phyloP scores from a whole-genome alignment of 2,888 invertebrate species.

The Axea sp. region DNA sequence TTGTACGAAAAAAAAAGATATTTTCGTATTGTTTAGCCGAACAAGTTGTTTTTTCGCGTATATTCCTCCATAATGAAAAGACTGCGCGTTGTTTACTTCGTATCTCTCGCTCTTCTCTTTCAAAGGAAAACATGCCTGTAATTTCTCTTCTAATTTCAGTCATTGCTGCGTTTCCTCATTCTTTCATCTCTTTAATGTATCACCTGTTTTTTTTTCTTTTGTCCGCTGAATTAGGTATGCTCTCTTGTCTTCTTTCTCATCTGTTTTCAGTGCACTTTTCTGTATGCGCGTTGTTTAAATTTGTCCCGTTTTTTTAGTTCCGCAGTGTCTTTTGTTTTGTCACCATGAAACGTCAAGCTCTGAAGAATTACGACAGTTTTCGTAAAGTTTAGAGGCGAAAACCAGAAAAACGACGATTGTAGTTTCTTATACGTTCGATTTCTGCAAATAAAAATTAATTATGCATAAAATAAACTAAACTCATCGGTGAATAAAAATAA shows the following conservation, averaged over 20 bases:
- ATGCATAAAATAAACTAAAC: no score
- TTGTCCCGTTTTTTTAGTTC: constrained; percentile 20
- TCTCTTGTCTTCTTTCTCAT: constrained; percentile 30
- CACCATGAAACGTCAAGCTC: constrained; percentile 14
- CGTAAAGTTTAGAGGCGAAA: not conserved
- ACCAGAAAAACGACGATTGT: not conserved
- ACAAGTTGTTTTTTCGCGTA: constrained; percentile 6
- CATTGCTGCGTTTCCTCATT: constrained; percentile 4
- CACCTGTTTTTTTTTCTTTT: constrained; percentile 30
- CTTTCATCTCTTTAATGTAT: constrained; percentile 36
- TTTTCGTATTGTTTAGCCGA: constrained; percentile 6
- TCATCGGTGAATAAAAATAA: no score
- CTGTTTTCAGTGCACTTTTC: constrained; percentile 41
- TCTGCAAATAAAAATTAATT: no score
- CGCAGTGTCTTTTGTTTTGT: constrained; percentile 28
- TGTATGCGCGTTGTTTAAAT: constrained; percentile 20
- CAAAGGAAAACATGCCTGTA: constrained; percentile 7
- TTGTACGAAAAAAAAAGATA: not conserved
- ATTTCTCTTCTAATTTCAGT: constrained; percentile 42
- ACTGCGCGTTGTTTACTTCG: constrained; percentile 10
- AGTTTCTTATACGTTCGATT: no score
- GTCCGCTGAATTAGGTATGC: constrained; percentile 30
- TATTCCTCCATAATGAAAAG: constrained; percentile 25
- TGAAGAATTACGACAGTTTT: constrained; percentile 14
- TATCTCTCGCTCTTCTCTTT: not conserved